Evolutionary conservation across 2,113 vertebrate species (phyloP).

Genomic region (Phylloscopus whistleri): DNA sequence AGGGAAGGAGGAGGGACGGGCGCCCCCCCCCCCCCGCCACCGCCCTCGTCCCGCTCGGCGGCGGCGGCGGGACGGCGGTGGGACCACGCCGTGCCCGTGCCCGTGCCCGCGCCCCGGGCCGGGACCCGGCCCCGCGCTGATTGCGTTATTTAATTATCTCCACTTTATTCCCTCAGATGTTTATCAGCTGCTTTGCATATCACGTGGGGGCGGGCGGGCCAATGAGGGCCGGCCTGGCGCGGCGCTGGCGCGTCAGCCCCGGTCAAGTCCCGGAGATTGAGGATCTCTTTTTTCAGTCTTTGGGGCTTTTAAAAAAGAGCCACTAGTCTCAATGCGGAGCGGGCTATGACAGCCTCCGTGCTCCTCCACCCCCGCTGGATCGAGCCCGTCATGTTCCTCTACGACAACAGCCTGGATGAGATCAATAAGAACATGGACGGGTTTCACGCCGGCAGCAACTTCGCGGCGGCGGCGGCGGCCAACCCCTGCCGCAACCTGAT

Average conservation of each 20-base stretch:
- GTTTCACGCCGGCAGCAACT: slow-evolving; percentile 80
- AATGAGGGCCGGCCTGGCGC: slow-evolving; percentile 82
- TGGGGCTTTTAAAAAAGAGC: slow-evolving; percentile 95
- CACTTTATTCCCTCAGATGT: slow-evolving; percentile 74
- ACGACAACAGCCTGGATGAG: slow-evolving; percentile 89
- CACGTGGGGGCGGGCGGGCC: slow-evolving; percentile 85
- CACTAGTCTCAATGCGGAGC: slow-evolving; percentile 91
- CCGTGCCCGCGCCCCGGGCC: neutral
- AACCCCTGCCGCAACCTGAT: slow-evolving; percentile 97
- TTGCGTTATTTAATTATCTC: slow-evolving; percentile 77
- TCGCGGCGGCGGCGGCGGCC: slow-evolving; percentile 78
- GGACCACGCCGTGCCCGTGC: neutral
- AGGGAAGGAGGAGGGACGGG: neutral
- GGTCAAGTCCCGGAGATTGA: slow-evolving; percentile 81
- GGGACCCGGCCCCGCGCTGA: slow-evolving; percentile 39
- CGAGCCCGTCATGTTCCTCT: slow-evolving; percentile 99
- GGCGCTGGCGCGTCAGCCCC: slow-evolving; percentile 84
- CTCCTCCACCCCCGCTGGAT: slow-evolving; percentile 98
- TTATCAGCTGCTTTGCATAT: slow-evolving; percentile 93
- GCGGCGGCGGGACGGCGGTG: neutral
- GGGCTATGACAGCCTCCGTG: slow-evolving; percentile 99
- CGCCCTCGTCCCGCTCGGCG: neutral
- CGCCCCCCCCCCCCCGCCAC: neutral
- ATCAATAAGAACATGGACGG: slow-evolving; percentile 97
- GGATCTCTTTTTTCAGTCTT: slow-evolving; percentile 90